Evolutionary conservation across 2,888 invertebrate genomes (phyloP), one percentile per base, ranked within the genome.

Genomic region (Drosophila nigricruria): DNA sequence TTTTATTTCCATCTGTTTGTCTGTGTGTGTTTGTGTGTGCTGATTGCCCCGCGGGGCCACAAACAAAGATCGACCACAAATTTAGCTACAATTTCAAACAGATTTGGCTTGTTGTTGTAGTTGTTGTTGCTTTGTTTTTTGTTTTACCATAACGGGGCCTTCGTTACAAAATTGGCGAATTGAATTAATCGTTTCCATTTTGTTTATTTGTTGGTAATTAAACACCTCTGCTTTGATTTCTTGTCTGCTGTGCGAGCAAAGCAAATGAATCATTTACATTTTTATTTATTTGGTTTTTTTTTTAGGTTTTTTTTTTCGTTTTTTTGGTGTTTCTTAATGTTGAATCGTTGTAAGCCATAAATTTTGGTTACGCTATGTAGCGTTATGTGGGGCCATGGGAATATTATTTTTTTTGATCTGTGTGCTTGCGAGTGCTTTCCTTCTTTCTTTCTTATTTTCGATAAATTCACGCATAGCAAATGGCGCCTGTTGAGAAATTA

Each of bases 171-270:
- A 89, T 90, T 90, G 82, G 89, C 85, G 82, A 89, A 84, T 89
- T 88, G 82, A 90, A 90, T 88, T 88, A 89, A 90, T 89, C 81
- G 87, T 77, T 89, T 89, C 77, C 80, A 87, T 90, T 87, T 90
- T 89, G 89, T 87, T 88, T 90, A 90, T 90, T 90, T 90, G 87
- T 89, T 90, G 90, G 88, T 89, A 90, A 88, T 88, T 90, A 88
- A 88, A 88, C 88, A 90, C 88, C 90, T 90, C 81, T 87, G 89
- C 86, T 89, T 78, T 89, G 89, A 87, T 89, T 84, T 88, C 73
- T 74, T 71, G 82, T 89, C 85, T 68, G 70, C 78, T 82, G 74
- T 64, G 69, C 66, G 63, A 81, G 87, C 87, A 68, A 54, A 85
- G 64, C 86, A 89, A 84, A 89, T 84, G 89, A 84, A 88, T 84